Conservation (phyloP, 2,888 invertebrate genomes). For the Glyphotaelius pellucidus region DNA sequence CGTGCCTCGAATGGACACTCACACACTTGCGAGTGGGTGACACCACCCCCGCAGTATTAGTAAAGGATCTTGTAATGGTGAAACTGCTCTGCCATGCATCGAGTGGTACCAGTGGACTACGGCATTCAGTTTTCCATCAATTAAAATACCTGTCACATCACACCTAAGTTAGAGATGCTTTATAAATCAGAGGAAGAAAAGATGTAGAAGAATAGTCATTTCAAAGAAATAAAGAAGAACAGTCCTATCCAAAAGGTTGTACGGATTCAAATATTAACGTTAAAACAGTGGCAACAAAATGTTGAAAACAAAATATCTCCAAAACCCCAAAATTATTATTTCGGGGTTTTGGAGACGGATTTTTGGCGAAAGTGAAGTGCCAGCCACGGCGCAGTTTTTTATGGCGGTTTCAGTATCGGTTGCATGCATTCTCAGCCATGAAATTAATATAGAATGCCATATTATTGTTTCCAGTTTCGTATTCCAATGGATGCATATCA, state of each 20-base stretch:
- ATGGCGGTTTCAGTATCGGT: constrained; percentile 7
- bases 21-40: no score
- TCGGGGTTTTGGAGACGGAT: background rate
- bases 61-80: no score
- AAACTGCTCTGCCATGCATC: no score
- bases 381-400: background rate
- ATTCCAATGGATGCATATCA: constrained; percentile 4
- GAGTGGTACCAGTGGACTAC: background rate
- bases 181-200: background rate
- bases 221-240: no score
- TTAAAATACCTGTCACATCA: background rate
- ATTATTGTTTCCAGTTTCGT: constrained; percentile 33
- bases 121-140: background rate
- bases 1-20: no score
- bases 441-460: constrained; percentile 21
- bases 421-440: constrained; percentile 34
- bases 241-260: background rate
- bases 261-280: background rate
- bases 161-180: background rate
- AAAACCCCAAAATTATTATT: background rate
- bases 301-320: no score
- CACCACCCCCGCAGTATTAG: no score
- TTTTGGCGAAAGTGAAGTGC: background rate
- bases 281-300: background rate
- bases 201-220: background rate